Percentiles rank a stretch among this genome's conserved stretches.
Evolutionary conservation across 2,888 invertebrate genomes (phyloP).

Genomic region (Cataglyphis albicans): DNA sequence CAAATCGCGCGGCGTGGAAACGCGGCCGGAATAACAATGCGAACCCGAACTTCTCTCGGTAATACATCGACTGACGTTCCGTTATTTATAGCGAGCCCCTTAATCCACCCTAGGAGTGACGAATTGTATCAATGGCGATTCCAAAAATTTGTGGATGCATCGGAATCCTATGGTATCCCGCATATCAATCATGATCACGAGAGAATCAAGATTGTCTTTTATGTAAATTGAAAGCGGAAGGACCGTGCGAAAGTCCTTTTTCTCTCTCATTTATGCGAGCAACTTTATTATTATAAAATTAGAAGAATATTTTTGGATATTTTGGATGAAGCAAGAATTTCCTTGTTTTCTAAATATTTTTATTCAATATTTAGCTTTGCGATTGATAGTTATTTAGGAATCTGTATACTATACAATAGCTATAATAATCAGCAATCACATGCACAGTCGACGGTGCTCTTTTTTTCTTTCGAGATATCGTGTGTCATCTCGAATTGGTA

Average conservation of each 20-base stretch:
- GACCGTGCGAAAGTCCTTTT: too few relatives aligned
- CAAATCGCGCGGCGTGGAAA: constrained; percentile 72
- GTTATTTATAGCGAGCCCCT: constrained; percentile 82
- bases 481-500: constrained; percentile 81
- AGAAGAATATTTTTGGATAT: not conserved
- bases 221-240: not conserved
- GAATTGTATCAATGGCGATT: constrained; percentile 71
- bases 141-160: constrained; percentile 63
- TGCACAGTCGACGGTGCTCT: constrained; percentile 70
- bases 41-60: constrained; percentile 79
- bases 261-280: not conserved
- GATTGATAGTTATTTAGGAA: constrained; percentile 3
- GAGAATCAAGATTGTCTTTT: constrained; percentile 18
- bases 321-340: not conserved
- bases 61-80: constrained; percentile 83
- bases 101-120: constrained; percentile 77
- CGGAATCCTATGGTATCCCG: constrained; percentile 46
- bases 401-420: not conserved
- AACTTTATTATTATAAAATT: not conserved
- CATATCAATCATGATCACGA: constrained; percentile 67
- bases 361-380: not conserved
- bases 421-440: constrained; percentile 44
- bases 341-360: not conserved
- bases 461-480: constrained; percentile 74
- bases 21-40: constrained; percentile 81